phyloP scores from a whole-genome alignment of 2,888 invertebrate species.

The Tetropium fuscum region DNA sequence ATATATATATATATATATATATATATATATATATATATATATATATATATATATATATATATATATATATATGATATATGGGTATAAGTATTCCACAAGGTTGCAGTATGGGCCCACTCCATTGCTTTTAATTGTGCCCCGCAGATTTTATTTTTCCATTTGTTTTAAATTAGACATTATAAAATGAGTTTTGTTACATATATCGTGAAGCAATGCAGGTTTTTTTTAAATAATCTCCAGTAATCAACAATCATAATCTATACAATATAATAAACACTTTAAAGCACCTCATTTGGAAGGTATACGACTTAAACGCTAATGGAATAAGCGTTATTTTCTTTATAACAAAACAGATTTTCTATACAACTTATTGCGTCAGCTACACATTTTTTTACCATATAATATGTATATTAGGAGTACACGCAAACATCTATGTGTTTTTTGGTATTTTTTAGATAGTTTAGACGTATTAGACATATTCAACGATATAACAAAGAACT shows the following conservation, averaged over 20 bases:
- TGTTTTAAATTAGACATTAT: no score
- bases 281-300: slow-evolving; percentile 39
- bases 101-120: no score
- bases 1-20: no score
- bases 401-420: slow-evolving; percentile 58
- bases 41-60: no score
- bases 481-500: slow-evolving; percentile 13
- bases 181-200: slow-evolving; percentile 24
- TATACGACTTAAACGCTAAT: slow-evolving; percentile 26
- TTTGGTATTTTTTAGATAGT: slow-evolving; percentile 24
- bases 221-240: slow-evolving; percentile 21
- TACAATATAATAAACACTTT: slow-evolving; percentile 34
- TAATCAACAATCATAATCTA: slow-evolving; percentile 12
- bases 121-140: no score
- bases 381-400: slow-evolving; percentile 63
- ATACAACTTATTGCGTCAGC: slow-evolving; percentile 67
- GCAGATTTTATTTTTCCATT: no score
- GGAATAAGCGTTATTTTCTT: slow-evolving; percentile 32
- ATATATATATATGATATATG: no score
- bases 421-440: slow-evolving; percentile 52
- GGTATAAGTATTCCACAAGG: no score
- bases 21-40: no score
- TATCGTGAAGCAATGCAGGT: slow-evolving; percentile 21
- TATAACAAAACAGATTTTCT: slow-evolving; percentile 48
- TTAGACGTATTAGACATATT: slow-evolving; percentile 23